Evolutionary conservation across 2,888 invertebrate species (phyloP), one percentile per base, ranked within the genome.

Genomic region (Ischnus inquisitorius): DNA sequence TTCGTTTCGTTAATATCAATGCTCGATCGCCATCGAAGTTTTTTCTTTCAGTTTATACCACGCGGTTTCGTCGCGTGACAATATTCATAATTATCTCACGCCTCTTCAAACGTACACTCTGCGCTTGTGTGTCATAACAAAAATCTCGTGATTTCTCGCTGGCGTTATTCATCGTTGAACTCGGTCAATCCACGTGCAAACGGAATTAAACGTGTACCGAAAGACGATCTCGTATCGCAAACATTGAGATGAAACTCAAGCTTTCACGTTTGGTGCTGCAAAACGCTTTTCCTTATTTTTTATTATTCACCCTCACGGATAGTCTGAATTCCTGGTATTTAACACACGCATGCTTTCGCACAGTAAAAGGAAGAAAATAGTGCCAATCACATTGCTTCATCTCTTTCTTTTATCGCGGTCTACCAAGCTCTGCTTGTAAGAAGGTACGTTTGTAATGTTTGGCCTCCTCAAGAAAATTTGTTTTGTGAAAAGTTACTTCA

Each of bases 1-100:
- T 83, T 88, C 87, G 85, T 84, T 85, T 82, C 82, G 72, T 79
- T 79, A 82, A 77, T 75, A 85, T 84, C 65, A 64, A 71, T 79
- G 79, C 65, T 67, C 75, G 80, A 64, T 80, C 60, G 57, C 60
- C 64, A 19, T 69, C 12, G 25, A 72, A 72, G 34, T 22, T 71
- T 76, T 67, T 79, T 79, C 67, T 28, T 54, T 71, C 54, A 80
- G 51, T 57, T 82, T 67, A 28, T 71, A 6, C 57, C 71, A 41
- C 34, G 12, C 12, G 41, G 19, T 8, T 16, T 39, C 39, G 12
- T 39, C 34, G 19, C 25, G 5, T 60, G 43, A 34, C n/a, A 69
- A 46, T 19, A 69, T 54, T 72, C 34, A 22, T 14, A 46, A 25
- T 60, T 25, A 60, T 60, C n/a, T 28, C 14, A 68, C 68, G 68